A percentile compares a stretch with the other conserved stretches of the same genome.
phyloP scores from a whole-genome alignment of 2,888 invertebrate genomes.

The Stenurella melanura region DNA sequence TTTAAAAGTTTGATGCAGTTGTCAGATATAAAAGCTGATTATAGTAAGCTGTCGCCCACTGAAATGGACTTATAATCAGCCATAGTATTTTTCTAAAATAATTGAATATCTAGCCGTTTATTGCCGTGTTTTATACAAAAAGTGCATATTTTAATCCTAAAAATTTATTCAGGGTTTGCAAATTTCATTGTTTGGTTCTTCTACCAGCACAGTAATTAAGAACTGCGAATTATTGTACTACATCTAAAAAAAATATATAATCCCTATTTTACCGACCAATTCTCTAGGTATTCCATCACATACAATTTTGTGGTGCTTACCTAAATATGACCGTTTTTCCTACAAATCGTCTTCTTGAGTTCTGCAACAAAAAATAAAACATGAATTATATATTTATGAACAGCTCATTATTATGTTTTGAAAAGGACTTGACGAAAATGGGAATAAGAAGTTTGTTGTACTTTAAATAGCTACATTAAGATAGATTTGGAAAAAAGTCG shows the following conservation, averaged over 20 bases:
- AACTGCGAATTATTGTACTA: too few species aligned
- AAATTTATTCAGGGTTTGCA: neutral
- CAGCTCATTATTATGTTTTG: too few species aligned
- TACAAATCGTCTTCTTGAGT: neutral
- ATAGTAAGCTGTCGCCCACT: neutral
- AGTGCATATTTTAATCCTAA: neutral
- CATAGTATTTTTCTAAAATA: neutral
- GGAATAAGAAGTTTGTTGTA: too few species aligned
- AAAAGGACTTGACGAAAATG: too few species aligned
- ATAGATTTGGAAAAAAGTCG: too few species aligned
- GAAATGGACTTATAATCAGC: neutral
- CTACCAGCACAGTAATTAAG: too few species aligned
- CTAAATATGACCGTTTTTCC: neutral
- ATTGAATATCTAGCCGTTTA: too few species aligned
- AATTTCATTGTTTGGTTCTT: too few species aligned
- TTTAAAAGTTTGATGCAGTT: slow-evolving; percentile 4
- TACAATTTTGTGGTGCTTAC: neutral
- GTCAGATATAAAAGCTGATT: neutral
- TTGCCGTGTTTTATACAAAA: neutral
- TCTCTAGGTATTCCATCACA: too few species aligned
- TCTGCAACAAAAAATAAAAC: neutral
- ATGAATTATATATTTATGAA: neutral
- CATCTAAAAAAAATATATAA: too few species aligned
- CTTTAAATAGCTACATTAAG: too few species aligned
- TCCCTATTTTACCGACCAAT: too few species aligned